Evolutionary conservation across 2,888 invertebrate species (phyloP), one percentile per base, ranked within the genome.

Genomic region (Latheticus oryzae): DNA sequence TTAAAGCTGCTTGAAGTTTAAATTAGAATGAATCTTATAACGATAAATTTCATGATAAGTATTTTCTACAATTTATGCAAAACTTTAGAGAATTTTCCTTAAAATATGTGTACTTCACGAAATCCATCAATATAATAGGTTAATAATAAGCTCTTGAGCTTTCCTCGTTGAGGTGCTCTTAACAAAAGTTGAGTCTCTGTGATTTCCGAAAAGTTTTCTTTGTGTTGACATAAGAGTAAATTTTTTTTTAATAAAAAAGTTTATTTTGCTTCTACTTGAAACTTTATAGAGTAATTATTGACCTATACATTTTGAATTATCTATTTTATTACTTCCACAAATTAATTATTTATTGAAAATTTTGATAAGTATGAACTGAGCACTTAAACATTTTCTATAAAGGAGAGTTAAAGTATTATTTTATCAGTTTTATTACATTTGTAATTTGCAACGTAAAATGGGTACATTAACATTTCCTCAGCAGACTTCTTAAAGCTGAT

Each of bases 171-270:
- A 24, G 11, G 21, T 15, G 8, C 35, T 23, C 47, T 15, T 17
- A 4, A 8, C n/a, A 47, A 47, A 33, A 47, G 26, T 47, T 35
- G 15, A 43, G 28, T 43, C 30, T 7, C 16, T 16, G 8, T 26
- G 30, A 12, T 23, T 47, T 15, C 11, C 5, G 24, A 24, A 26
- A 42, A 26, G 13, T 40, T 42, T 28, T 42, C 28, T 26, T 16
- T 47, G 33, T 47, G 30, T 33, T 32, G n/a, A 19, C 23, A 13
- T n/a, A 21, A 4, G 15, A 21, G 5, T 47, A 33, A 33, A 47
- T 47, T 47, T 47, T 47, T 8, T 47, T 47, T n/a, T n/a, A n/a
- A 47, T 47, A 35, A 47, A 47, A 47, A 47, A 47, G 33, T 33
- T 47, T 33, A 43, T 26, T 43, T 30, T 23, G 23, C 12, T 23